Evolutionary conservation across 2,113 vertebrate genomes (phyloP), one percentile per base, ranked within the genome.

Genomic region (Brachypteracias leptosomus): DNA sequence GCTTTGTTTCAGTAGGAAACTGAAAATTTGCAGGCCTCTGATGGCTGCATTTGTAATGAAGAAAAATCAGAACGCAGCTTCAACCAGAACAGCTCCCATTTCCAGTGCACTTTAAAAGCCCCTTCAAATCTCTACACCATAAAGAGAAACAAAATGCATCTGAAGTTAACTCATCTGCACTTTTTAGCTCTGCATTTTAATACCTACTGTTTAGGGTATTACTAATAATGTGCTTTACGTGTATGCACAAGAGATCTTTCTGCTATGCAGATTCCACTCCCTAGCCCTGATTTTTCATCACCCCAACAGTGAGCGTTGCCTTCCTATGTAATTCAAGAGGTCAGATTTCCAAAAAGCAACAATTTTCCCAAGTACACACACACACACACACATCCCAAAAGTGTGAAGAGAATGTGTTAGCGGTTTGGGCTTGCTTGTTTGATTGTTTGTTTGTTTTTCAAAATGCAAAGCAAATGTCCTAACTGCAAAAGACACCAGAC

Each of bases 1-100:
- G 81, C 81, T 94, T 90, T 90, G 25, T 75, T 96, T 72, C 84
- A 79, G 61, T 4, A 78, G 47, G 8, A 92, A 82, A 84, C 38
- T 88, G 8, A 92, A 82, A 84, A 35, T 88, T 74, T 51, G 28
- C 51, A 91, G 61, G 80, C 54, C 66, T 94, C 80, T 59, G 71
- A 76, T 13, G 25, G 28, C 36, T 70, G 46, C 20, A 19, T 40
- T 19, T 79, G 35, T 55, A 89, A 86, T 26, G 68, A 95, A 74
- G 62, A 35, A 78, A 59, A 57, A 52, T 75, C 49, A 4, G 2
- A 92, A 49, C 8, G 28, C 16, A 68, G 33, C 17, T 85, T 81
- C 52, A 71, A 11, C 7, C 35, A 85, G 63, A 86, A 52, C 35
- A 89, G 66, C 38, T 79, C 40, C 40, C 8, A 1, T 67, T 88